phyloP scores from a whole-genome alignment of 2,888 invertebrate species.

The Erpobdella octoculata region DNA sequence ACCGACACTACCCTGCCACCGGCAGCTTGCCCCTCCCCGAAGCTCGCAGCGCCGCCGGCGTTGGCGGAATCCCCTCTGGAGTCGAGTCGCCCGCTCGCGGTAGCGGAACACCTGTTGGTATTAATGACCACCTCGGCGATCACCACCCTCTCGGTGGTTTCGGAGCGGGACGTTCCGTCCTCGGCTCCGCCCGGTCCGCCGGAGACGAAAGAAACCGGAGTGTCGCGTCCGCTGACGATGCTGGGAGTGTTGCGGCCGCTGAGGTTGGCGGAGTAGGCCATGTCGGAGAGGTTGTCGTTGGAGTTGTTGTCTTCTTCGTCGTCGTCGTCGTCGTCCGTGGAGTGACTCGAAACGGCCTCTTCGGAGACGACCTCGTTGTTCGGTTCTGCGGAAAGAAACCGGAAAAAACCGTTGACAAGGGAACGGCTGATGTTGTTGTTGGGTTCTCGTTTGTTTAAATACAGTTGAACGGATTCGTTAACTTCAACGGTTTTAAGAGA shows the following conservation, averaged over 20 bases:
- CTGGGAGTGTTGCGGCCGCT: conserved; percentile 63
- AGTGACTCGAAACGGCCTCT: conserved; percentile 81
- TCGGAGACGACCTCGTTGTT: conserved; percentile 89
- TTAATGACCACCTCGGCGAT: not conserved
- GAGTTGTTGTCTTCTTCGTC: conserved; percentile 66
- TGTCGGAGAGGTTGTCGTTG: conserved; percentile 82
- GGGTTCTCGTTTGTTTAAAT: too few species aligned
- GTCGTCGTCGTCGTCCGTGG: conserved; percentile 73
- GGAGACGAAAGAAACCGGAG: conserved; percentile 74
- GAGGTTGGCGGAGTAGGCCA: conserved; percentile 85
- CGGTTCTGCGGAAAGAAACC: not conserved
- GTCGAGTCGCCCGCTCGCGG: not conserved
- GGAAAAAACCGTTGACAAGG: too few species aligned
- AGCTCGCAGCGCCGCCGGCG: not conserved
- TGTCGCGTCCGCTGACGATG: conserved; percentile 63
- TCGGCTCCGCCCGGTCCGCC: not conserved
- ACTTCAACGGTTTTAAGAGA: too few species aligned
- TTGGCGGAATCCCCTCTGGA: not conserved
- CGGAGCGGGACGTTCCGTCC: not conserved
- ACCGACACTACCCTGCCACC: not conserved
- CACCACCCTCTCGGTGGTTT: not conserved
- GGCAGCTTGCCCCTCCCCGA: not conserved
- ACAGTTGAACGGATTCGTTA: too few species aligned
- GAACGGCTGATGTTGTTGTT: too few species aligned
- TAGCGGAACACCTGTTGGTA: not conserved